Base-by-base conservation (phyloP, 1,140 invertebrate species). In the Trypoxylus dichotomus region DNA sequence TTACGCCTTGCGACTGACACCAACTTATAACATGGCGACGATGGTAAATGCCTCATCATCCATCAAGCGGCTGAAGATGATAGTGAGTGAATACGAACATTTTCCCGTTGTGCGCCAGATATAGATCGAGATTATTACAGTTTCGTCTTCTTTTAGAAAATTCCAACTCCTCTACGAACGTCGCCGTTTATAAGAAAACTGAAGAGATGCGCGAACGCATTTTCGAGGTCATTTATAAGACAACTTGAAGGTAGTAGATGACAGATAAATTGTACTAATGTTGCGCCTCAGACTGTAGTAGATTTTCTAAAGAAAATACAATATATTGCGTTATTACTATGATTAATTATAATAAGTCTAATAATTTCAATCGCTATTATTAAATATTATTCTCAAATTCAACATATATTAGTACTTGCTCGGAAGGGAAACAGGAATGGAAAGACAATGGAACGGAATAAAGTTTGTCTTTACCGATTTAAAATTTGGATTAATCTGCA, bases 1-100 rank as follows among this genome's bases (percentile, higher is more conserved):
- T 54, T 54, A 54, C 47, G 19, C 3, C 19, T 54, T 54, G 47
- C 47, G 19, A 54, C 47, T 54, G 47, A 54, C 47, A 54, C 15
- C 47, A 54, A 54, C 47, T 54, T 54, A 54, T 54, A 54, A 54
- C 47, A 54, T 5, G 7, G 47, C n/a, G 47, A n/a, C 47, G 47
- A 54, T n/a, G 47, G 47, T 54, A 54, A 54, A 54, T 54, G 47
- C 47, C 13, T 54, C 47, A 54, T 54, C 47, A 54, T 54, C 47
- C 47, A 54, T 54, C 47, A 54, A 54, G 15, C 47, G 47, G 47
- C 47, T 54, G 47, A n/a, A 54, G 47, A 54, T 54, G 47, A 54
- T 54, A 19, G 47, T 54, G 47, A 54, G 47, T 54, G 47, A 54
- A 54, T 54, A 54, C 2, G 47, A 54, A 19, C 47, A 15, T 54